Percentiles rank a stretch among this genome's conserved stretches.
These are phyloP conservation scores for Neotoma lepida DNA, from an alignment of 2,113 vertebrate species.

Conservation along the genomic window DNA sequence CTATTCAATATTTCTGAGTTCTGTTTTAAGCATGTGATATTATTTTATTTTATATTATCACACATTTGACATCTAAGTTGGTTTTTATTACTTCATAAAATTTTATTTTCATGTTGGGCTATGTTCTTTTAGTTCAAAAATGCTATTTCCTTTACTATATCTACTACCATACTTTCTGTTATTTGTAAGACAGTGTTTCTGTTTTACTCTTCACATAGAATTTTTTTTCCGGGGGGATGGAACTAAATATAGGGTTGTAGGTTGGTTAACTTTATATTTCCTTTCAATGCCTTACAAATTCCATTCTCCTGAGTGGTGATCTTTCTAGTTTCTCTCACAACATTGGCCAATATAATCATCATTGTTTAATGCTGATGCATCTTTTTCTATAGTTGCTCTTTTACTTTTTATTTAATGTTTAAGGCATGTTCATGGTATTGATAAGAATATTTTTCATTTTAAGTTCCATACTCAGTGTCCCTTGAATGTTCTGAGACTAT, in stretches of 20 bases:
- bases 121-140: background rate
- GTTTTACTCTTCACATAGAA: background rate
- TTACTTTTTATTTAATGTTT: background rate
- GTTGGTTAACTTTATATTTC: background rate
- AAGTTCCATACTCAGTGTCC: background rate
- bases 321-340: constrained; percentile 8
- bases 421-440: background rate
- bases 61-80: background rate
- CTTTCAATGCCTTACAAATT: constrained; percentile 9
- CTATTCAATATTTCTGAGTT: background rate
- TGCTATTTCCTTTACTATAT: background rate
- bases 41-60: background rate
- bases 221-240: background rate
- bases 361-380: background rate
- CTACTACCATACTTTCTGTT: constrained; percentile 1
- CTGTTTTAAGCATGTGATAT: background rate
- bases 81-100: background rate
- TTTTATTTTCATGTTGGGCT: constrained; percentile 13
- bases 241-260: background rate
- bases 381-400: background rate
- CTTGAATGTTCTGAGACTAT: background rate
- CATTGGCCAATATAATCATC: background rate
- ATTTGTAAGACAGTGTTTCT: background rate
- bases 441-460: background rate
- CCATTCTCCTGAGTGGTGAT: background rate